A percentile compares a stretch with the other conserved stretches of the same genome.
phyloP scores from a whole-genome alignment of 2,113 vertebrate genomes.

The Myanophis thanlyinensis region DNA sequence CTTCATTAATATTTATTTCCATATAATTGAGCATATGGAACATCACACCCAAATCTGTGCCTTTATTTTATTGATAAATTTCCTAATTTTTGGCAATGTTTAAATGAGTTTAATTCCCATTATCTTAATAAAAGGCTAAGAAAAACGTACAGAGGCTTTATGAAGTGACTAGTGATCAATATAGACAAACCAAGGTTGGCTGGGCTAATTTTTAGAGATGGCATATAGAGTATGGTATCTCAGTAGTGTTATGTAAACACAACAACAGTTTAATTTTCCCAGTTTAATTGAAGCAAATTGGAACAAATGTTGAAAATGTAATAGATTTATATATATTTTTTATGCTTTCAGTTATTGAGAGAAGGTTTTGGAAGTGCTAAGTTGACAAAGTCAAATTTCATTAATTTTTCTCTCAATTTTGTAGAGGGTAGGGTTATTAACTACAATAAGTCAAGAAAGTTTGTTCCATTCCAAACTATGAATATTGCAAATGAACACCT shows the following conservation, averaged over 20 bases:
- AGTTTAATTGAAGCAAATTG: not conserved
- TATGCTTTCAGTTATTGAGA: not conserved
- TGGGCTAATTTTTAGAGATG: not conserved
- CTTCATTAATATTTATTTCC: not conserved
- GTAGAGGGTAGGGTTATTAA: not conserved
- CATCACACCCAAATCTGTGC: not conserved
- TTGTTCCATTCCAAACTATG: slow-evolving; percentile 2
- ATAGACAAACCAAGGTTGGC: too few relatives aligned
- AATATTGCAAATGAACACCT: not conserved
- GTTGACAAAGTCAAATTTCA: not conserved
- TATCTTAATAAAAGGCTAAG: not conserved
- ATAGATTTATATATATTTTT: not conserved
- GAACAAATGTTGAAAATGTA: not conserved
- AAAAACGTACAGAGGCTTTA: not conserved
- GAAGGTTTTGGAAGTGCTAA: not conserved
- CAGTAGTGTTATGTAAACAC: not conserved
- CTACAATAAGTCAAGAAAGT: not conserved
- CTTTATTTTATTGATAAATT: not conserved
- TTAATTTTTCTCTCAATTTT: not conserved
- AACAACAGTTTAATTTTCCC: not conserved
- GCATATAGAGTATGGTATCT: not conserved
- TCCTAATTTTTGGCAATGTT: not conserved
- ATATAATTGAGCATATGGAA: not conserved
- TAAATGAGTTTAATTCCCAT: not conserved
- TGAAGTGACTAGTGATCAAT: not conserved